Percentiles rank a stretch among this genome's conserved stretches.
These are phyloP conservation scores for Streptopelia turtur DNA, from an alignment of 2,797 vertebrate genomes.

Conservation along the genomic window DNA sequence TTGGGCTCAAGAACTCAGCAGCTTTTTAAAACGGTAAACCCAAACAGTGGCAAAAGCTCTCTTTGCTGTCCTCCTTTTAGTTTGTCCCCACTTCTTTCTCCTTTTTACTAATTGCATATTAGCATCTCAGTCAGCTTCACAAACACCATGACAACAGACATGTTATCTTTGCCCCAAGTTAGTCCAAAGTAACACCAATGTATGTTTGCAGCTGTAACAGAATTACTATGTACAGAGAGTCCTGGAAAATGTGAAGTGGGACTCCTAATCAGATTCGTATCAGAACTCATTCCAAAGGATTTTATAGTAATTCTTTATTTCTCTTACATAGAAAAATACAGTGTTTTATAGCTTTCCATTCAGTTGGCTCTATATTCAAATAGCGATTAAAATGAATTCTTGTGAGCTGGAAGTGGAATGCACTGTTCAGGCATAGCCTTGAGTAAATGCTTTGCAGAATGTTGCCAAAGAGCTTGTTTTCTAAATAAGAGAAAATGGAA, in stretches of 20 bases:
- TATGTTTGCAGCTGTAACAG: neutral
- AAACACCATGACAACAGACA: neutral
- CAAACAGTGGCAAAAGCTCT: neutral
- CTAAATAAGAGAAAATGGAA: neutral
- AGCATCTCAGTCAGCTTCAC: neutral
- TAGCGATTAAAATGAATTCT: neutral
- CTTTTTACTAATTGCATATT: neutral
- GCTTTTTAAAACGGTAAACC: neutral
- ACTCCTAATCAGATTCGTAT: neutral
- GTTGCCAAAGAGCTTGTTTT: neutral
- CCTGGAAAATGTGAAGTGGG: neutral
- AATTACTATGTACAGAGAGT: neutral
- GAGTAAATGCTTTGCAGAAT: neutral
- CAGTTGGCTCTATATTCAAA: neutral
- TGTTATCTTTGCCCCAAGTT: neutral
- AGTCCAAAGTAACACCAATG: neutral
- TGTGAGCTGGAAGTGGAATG: neutral
- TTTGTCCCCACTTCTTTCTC: neutral
- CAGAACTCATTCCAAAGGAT: neutral
- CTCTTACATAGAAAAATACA: neutral
- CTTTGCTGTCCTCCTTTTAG: neutral
- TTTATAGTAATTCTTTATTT: slow-evolving; percentile 16
- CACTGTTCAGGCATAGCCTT: neutral
- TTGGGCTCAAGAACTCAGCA: neutral
- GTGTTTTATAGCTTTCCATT: neutral